phyloP scores from a whole-genome alignment of 2,113 vertebrate genomes.

The Urocynchramus pylzowi region DNA sequence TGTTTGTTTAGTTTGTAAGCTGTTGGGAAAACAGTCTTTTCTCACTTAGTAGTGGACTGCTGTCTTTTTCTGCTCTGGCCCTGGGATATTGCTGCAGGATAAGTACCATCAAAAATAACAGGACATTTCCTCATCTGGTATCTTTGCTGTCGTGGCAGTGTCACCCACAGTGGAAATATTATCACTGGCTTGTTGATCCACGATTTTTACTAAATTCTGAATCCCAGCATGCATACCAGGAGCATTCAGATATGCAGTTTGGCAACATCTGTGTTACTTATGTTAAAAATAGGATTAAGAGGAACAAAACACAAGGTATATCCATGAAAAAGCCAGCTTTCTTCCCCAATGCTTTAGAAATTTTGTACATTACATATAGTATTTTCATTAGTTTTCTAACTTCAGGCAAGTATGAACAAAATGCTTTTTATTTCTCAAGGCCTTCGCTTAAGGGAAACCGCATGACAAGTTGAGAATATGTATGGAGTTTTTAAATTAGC shows the following conservation, averaged over 20 bases:
- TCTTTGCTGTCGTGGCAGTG: accelerated
- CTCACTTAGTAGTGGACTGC: neutral
- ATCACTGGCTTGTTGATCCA: neutral
- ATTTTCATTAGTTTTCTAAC: neutral
- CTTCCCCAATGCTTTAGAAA: neutral
- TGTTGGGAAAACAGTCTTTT: neutral
- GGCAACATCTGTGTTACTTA: neutral
- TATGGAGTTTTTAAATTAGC: neutral
- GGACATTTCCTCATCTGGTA: neutral
- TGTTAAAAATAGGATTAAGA: neutral
- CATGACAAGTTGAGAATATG: neutral
- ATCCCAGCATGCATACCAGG: neutral
- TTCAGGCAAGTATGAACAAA: neutral
- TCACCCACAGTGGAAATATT: neutral
- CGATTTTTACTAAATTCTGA: neutral
- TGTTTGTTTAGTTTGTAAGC: neutral
- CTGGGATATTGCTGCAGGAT: neutral
- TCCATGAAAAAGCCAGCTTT: neutral
- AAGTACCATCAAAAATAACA: neutral
- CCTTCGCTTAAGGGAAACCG: neutral
- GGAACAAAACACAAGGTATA: neutral
- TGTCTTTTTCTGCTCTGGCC: neutral
- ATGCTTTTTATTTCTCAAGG: neutral
- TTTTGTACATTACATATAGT: neutral
- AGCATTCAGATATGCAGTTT: neutral